Evolutionary conservation across 2,113 vertebrate species (phyloP), one percentile per base, ranked within the genome.

Genomic region (Bufo gargarizans): DNA sequence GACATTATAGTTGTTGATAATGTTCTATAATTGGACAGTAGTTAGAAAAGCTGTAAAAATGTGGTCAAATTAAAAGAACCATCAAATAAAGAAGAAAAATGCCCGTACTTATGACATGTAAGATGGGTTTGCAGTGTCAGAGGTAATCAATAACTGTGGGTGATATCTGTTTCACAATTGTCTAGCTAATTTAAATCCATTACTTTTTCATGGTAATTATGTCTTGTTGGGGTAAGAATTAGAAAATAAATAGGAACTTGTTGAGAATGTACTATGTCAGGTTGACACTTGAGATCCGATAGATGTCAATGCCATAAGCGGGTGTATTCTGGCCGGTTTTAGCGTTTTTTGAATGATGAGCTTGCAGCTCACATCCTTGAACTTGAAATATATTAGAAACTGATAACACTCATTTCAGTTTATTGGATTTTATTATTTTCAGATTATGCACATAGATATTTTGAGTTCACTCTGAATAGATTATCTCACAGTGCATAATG

Each of bases 161-260:
- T 56, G 7, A 63, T 11, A 47, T 19, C 6, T 45, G 8, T 56
- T 56, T 33, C 43, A 12, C n/a, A 16, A 82, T 67, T 82, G 45
- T n/a, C 45, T 49, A 67, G 59, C 61, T 82, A 65, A 82, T 82
- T 82, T 49, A 50, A 67, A 19, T 50, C 20, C n/a, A 63, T 63
- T 82, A 63, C 80, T 43, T 82, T 65, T 63, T 63, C 59, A 17
- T 82, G 22, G 13, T 69, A 83, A 67, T 67, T 67, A 50, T 65
- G 47, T 19, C 45, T 82, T 59, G 43, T 61, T 45, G 33, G 20
- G 12, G 20, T 82, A 43, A 58, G n/a, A 82, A 69, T 45, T 19
- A 53, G 61, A 83, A 83, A 83, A 13, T 20, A 69, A 67, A 50
- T 53, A 47, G 50, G 4, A 50, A 16, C 79, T 33, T 33, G 33